Base-by-base conservation (phyloP, 2,113 vertebrate genomes). In the Hemiprocne comata region DNA sequence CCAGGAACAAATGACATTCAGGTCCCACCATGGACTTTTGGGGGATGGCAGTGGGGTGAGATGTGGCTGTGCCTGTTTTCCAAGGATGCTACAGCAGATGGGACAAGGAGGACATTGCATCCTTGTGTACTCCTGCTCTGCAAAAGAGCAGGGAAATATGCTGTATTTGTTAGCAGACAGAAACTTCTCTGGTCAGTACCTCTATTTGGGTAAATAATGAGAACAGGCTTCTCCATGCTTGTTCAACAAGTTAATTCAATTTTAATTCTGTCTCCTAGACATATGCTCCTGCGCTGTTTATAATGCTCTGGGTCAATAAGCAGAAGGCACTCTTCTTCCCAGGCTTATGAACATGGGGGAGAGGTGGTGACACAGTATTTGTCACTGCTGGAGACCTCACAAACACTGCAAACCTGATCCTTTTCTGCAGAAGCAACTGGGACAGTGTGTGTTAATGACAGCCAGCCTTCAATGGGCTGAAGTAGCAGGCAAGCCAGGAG, bases 1-100 rank as follows among this genome's bases (percentile, higher is more conserved):
- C 13, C 1, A 2, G 38, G 34, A 44, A 70, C 0, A 1, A 73
- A 48, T 13, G 14, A 20, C 0, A 0, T 6, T 17, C 0, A 1
- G 36, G 34, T 66, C 60, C 61, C 36, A 26, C 17, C 25, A 9
- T 0, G 2, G 11, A 17, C 31, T 57, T 57, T 23, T 1, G 1
- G 42, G 50, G 33, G 23, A 29, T 1, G 2, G 46, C 0, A 0
- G 18, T 11, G 54, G 53, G 40, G 7, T n/a, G 38, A 5, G 51
- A 11, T 19, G 46, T 28, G 51, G 10, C 38, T 0, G 0, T 29
- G 33, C 14, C 34, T 17, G 5, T 28, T 29, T 25, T 24, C 44
- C 0, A 1, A 51, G 64, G 24, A 23, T 1, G 10, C 29, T 21
- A 6, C 48, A 0, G 4, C 20, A 31, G 40, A 17, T 1, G 2